A percentile compares a stretch with the other conserved stretches of the same genome.
Conservation (phyloP, 2,888 invertebrate genomes). For the Microctonus hyperodae region DNA sequence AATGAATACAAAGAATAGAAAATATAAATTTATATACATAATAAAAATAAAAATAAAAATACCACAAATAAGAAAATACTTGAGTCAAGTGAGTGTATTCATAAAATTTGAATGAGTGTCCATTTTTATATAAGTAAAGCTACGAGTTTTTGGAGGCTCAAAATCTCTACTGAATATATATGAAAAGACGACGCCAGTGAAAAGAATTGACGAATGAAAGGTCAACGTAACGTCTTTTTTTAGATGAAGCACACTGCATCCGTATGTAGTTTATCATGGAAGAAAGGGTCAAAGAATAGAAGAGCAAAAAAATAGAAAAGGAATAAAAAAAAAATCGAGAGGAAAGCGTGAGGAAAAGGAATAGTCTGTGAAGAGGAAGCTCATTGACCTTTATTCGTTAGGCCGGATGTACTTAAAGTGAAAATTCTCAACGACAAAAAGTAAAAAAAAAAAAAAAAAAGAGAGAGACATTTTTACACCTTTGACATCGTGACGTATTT, state of each 20-base stretch:
- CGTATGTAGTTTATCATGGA: slow-evolving; percentile 4
- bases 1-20: background rate
- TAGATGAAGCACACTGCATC: background rate
- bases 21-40: background rate
- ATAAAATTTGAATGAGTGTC: background rate
- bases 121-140: background rate
- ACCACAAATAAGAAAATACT: background rate
- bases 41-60: background rate
- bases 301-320: background rate
- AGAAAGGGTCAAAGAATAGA: background rate
- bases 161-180: background rate
- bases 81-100: slow-evolving; percentile 1
- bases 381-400: slow-evolving; percentile 11
- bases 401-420: slow-evolving; percentile 23
- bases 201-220: slow-evolving; percentile 18
- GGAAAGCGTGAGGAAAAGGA: slow-evolving; percentile 7
- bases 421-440: background rate
- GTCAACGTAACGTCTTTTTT: background rate
- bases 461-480: background rate
- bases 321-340: too few relatives aligned
- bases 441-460: background rate
- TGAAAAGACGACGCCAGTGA: background rate
- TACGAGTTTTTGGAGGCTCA: background rate
- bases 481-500: background rate
- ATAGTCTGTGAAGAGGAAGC: background rate